Base-by-base conservation (phyloP, 2,113 vertebrate genomes). In the Trochalopteron elliotii region DNA sequence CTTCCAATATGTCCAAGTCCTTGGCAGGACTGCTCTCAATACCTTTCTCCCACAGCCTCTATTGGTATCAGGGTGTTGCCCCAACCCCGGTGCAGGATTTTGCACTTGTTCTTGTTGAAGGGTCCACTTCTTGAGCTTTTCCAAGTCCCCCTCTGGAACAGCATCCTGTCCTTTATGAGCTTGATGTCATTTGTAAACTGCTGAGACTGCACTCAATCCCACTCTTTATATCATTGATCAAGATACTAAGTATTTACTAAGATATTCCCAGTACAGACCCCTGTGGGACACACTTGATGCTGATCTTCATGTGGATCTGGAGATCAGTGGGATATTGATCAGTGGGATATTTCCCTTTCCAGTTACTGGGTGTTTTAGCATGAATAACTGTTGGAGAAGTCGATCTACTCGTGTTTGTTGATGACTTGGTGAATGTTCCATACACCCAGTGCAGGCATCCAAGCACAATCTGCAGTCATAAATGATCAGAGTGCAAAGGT, bases 1-100 rank as follows among this genome's bases (percentile, higher is more conserved):
- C 25, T 55, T 31, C 11, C 10, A 22, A 3, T 21, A n/a, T 10
- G 5, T 39, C 7, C 31, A 60, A 23, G 47, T 31, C 45, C 25
- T 39, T 11, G 2, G 3, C 20, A 88, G 15, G 27, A 7, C 20
- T 80, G 27, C 27, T 80, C n/a, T 69, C n/a, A 42, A 9, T 21
- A 15, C 2, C 1, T 63, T 78, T 30, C 30, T 40, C 4, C 16
- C 9, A 18, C 15, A 44, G 4, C 8, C n/a, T 68, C 21, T 42
- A 27, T 9, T 63, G n/a, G 18, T 24, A 31, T 7, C 4, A 52
- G 2, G 5, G 5, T 4, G 1, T 45, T 81, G 6, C 14, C 15
- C 20, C 6, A 9, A 2, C 5, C 3, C 4, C 2, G 0, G 9
- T 30, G 42, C 7, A 59, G 17, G 5, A 67, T 18, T 35, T 64